Evolutionary conservation across 2,797 vertebrate genomes (phyloP), one percentile per base, ranked within the genome.

Genomic region (Tauraco hartlaubi): DNA sequence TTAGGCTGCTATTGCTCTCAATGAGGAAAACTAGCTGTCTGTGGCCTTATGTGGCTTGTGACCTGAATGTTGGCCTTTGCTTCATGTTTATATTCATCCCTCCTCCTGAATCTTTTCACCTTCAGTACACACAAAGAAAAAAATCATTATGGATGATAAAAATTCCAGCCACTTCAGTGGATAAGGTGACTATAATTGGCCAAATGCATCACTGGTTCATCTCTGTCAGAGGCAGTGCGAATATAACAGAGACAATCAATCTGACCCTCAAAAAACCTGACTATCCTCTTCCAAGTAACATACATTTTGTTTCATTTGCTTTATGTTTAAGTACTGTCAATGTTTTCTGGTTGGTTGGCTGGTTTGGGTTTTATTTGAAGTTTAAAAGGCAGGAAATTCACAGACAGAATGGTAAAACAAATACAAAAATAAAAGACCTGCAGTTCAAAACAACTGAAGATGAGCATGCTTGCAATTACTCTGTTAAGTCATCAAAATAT

Each of bases 361-460:
- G 58, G 11, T 26, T 79, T 91, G 35, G 35, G 73, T 83, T 72
- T 46, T 41, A 73, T 83, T 72, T 46, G 37, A 64, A 66, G 9
- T 72, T 77, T 86, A 83, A 86, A 92, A 95, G 82, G 21, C 55
- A 68, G 48, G 71, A 91, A 90, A 88, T 76, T 78, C 76, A 87
- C 59, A 91, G 58, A 39, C 48, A 92, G 80, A 77, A 84, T 39
- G 9, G 37, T 39, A 76, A 74, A 92, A 88, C 43, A 91, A 90
- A 90, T 39, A 78, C 12, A 92, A 85, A 61, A 90, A 69, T 31
- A 37, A 52, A 80, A 88, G 58, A 83, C n/a, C 69, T 67, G 29
- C 44, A 90, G 52, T 59, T 94, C n/a, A 75, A 80, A 88, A 88
- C 58, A 63, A 67, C 22, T 75, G 15, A 94, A 56, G 43, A 78